Evolutionary conservation across 1,140 invertebrate species (phyloP).

Genomic region (Brachionus koreanus): DNA sequence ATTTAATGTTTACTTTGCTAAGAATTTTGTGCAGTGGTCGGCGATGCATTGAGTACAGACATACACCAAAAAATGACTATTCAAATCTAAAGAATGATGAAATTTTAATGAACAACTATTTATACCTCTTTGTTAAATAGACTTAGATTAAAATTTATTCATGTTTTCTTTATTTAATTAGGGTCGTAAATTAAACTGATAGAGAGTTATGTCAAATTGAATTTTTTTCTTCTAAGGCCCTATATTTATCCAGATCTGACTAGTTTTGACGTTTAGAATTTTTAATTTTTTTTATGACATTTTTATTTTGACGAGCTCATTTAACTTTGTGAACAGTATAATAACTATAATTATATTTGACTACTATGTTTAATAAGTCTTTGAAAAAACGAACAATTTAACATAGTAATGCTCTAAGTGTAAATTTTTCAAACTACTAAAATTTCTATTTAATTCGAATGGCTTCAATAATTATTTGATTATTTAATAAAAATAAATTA

Average conservation of each 20-base stretch:
- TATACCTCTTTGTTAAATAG: constrained; percentile 35
- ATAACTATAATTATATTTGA: neutral
- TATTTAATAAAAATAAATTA: too few species aligned
- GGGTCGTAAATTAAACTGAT: constrained; percentile 9
- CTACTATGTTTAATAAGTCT: too few species aligned
- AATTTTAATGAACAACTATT: neutral
- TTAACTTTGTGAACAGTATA: neutral
- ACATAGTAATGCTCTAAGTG: too few species aligned
- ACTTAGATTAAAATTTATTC: neutral
- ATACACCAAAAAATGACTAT: constrained; percentile 44
- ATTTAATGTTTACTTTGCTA: neutral
- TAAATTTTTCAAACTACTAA: too few species aligned
- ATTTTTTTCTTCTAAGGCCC: neutral
- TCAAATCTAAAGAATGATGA: constrained; percentile 30
- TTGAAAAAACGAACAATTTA: too few species aligned
- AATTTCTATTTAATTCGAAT: too few species aligned
- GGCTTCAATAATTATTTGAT: too few species aligned
- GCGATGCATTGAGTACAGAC: constrained; percentile 26
- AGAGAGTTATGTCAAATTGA: constrained; percentile 17
- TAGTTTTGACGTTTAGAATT: constrained; percentile 5
- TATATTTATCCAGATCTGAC: neutral
- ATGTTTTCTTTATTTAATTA: neutral
- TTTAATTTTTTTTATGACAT: neutral
- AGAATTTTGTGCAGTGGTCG: constrained; percentile 58
- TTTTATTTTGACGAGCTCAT: neutral